These are phyloP conservation scores for Dasyornis broadbenti DNA, from an alignment of 2,113 vertebrate genomes.

Conservation along the genomic window DNA sequence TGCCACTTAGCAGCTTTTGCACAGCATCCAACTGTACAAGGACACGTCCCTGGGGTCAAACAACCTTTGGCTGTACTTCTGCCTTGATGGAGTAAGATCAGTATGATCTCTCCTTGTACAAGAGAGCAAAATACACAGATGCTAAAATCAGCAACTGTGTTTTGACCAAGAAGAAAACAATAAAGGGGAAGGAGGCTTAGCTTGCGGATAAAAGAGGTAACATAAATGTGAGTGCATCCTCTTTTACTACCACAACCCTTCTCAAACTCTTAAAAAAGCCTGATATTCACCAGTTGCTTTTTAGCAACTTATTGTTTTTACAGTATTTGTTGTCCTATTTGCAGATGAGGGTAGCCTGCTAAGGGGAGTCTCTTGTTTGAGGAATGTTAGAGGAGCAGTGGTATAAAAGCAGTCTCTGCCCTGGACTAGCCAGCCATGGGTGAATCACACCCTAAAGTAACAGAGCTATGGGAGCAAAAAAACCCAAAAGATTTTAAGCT, in stretches of 20 bases:
- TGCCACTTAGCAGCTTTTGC: neutral
- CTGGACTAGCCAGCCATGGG: neutral
- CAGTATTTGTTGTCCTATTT: neutral
- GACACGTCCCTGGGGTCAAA: neutral
- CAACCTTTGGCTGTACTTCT: conserved; percentile 28
- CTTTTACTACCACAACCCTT: neutral
- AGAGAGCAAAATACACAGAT: neutral
- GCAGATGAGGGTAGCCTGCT: neutral
- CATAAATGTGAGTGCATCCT: neutral
- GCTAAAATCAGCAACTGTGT: neutral
- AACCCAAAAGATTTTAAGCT: neutral
- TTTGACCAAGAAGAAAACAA: neutral
- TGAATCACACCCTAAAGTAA: neutral
- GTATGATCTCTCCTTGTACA: neutral
- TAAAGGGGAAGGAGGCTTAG: neutral
- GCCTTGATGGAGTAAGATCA: neutral
- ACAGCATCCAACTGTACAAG: conserved; percentile 18
- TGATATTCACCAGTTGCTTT: neutral
- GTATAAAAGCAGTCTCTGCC: neutral
- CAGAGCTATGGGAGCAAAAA: neutral
- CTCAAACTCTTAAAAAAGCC: neutral
- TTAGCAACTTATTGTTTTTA: neutral
- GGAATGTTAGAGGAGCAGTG: neutral
- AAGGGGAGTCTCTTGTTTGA: neutral
- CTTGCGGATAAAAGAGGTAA: neutral